Evolutionary conservation across 2,113 vertebrate genomes (phyloP), one percentile per base, ranked within the genome.

Genomic region (Lophotis ruficrista): DNA sequence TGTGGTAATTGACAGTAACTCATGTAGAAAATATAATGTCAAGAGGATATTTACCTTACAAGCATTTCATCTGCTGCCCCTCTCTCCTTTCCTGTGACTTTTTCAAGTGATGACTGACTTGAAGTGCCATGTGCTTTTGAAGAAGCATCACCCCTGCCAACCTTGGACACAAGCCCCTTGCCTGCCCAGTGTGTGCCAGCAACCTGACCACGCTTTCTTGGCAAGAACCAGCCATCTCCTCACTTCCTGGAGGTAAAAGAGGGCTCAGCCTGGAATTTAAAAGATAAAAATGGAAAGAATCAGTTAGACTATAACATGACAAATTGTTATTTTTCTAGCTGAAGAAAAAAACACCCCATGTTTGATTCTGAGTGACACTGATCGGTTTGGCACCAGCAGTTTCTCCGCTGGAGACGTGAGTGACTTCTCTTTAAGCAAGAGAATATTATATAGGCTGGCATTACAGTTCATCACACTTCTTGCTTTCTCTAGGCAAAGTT

Each of bases 151-250:
- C 83, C 65, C 93, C 87, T 60, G 93, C 95, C 96, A 97, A 14
- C 88, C 76, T 81, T 95, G 96, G 96, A 95, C 95, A 97, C 88
- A 77, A 96, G 96, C 91, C 93, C 94, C 93, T 89, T 54, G 68
- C 86, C 83, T 97, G 91, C 82, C 83, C 53, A 68, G 91, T 4
- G 9, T 35, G 90, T 94, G 96, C 96, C 97, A 98, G 96, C 94
- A 97, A 98, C 95, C 96, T 93, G 95, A 96, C 95, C 90, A 47
- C 95, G 79, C 80, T 89, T 87, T 90, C 91, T 88, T 96, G 97
- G 95, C 97, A 95, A 37, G 60, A 30, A 83, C 79, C 56, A 82
- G 43, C 54, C 50, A 57, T 82, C 90, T 78, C 47, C 47, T 97
- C 79, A 35, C 83, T 96, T 97, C 96, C 93, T 90, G 89, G 61